phyloP scores from a whole-genome alignment of 1,140 invertebrate species.

The Pachypsylla venusta region DNA sequence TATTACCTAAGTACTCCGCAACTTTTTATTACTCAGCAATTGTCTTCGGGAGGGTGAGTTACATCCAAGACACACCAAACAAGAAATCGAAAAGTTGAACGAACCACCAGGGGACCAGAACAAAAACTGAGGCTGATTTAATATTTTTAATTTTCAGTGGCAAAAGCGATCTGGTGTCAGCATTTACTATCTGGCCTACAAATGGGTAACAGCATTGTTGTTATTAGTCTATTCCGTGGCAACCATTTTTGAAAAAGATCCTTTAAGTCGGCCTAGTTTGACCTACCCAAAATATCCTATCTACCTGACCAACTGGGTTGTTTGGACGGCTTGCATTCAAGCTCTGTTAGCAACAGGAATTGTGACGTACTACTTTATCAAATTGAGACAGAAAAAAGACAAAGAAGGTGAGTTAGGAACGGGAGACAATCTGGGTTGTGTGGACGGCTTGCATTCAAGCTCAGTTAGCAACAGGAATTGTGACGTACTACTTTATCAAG shows the following conservation, averaged over 20 bases:
- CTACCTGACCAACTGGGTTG: slow-evolving; percentile 5
- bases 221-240: background rate
- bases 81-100: too few relatives aligned
- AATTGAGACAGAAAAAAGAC: background rate
- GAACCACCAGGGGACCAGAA: too few relatives aligned
- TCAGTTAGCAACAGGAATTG: background rate
- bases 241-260: background rate
- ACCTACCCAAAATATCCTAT: background rate
- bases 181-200: background rate
- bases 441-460: background rate
- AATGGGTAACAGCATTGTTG: background rate
- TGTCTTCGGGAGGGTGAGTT: too few relatives aligned
- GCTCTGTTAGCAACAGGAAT: background rate
- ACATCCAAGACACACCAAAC: too few relatives aligned
- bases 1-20: too few relatives aligned
- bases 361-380: background rate
- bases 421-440: background rate
- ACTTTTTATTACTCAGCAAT: too few relatives aligned
- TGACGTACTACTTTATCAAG: background rate
- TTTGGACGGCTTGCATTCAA: background rate
- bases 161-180: background rate
- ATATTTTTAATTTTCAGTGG: slow-evolving; percentile 2
- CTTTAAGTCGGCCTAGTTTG: background rate
- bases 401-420: too few relatives aligned
- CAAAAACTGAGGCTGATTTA: background rate